These are phyloP conservation scores for Hypercompe scribonia DNA, from an alignment of 2,888 invertebrate genomes.

Conservation along the genomic window DNA sequence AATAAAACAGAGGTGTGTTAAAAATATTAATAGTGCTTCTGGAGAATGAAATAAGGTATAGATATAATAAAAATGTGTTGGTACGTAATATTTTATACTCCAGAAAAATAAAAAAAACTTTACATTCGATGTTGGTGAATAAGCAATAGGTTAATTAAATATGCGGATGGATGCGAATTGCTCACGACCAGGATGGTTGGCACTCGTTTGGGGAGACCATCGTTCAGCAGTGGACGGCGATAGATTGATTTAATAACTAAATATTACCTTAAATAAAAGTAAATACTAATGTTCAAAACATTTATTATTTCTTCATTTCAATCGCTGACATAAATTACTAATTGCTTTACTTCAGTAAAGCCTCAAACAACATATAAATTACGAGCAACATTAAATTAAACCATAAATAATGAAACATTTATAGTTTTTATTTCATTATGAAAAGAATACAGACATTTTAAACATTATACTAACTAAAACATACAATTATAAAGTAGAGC, in stretches of 20 bases:
- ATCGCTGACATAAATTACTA: slow-evolving; percentile 69
- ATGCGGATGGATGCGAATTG: too few relatives aligned
- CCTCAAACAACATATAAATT: slow-evolving; percentile 47
- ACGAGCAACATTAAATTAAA: slow-evolving; percentile 59
- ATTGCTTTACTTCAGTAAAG: slow-evolving; percentile 62
- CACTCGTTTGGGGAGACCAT: too few relatives aligned
- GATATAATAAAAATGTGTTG: too few relatives aligned
- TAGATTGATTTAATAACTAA: not conserved
- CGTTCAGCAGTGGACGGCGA: too few relatives aligned
- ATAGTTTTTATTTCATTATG: slow-evolving; percentile 40
- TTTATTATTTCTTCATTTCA: slow-evolving; percentile 74
- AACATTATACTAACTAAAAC: slow-evolving; percentile 40
- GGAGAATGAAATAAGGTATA: too few relatives aligned
- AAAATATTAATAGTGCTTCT: too few relatives aligned
- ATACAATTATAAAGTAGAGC: slow-evolving; percentile 39
- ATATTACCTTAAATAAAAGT: slow-evolving; percentile 6
- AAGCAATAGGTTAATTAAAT: too few relatives aligned
- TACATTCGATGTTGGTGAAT: too few relatives aligned
- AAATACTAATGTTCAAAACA: slow-evolving; percentile 72
- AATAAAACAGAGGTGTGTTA: too few relatives aligned
- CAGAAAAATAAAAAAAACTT: too few relatives aligned
- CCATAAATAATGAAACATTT: slow-evolving; percentile 30
- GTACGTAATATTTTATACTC: too few relatives aligned
- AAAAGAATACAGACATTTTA: slow-evolving; percentile 41
- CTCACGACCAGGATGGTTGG: too few relatives aligned